Evolutionary conservation across 35 echinoderm and acorn worm genomes (phyloP), one percentile per base, ranked within the genome.

Genomic region (Heliocidaris tuberculata): DNA sequence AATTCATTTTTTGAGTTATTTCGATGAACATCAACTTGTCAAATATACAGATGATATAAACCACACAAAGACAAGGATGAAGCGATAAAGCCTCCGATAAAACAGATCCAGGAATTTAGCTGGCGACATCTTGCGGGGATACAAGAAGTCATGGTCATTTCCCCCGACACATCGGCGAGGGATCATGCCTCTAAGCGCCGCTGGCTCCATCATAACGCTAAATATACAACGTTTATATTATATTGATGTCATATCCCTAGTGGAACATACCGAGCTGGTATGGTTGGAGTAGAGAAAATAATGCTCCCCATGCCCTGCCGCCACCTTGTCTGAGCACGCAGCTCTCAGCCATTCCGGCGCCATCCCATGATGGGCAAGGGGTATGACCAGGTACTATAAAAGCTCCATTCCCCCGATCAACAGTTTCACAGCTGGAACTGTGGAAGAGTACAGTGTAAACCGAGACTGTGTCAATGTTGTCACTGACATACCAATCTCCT

Each of bases 381-480:
- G 32, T 47, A 89, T 89, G 87, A 47, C 30, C 31, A 89, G 87
- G 47, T 89, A 89, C 87, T 78, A 42, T 42, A 78, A 78, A 27
- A 78, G 65, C 65, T 78, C n/a, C n/a, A 42, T 48, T 6, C 31
- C 31, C 86, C 87, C 87, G 31, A 86, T 86, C 85, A 86, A 86
- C 27, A 29, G 27, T 42, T 42, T 89, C 31, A 48, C 87, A 89
- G 87, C 87, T 89, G 13, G 87, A 42, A 42, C 35, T 42, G 35
- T 42, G 35, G 35, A 93, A 42, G 50, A 50, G 56, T 59, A 52
- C 91, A 30, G 12, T 30, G 91, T 93, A 93, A 93, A 48, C 5
- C 50, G 91, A 93, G 11, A 93, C 91, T 93, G 91, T 93, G 91
- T 59, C 91, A 93, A 93, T 93, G 91, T 93, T 93, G 32, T 59